Evolutionary conservation across 2,797 vertebrate genomes (phyloP).

Genomic region (Glyptemys insculpta): DNA sequence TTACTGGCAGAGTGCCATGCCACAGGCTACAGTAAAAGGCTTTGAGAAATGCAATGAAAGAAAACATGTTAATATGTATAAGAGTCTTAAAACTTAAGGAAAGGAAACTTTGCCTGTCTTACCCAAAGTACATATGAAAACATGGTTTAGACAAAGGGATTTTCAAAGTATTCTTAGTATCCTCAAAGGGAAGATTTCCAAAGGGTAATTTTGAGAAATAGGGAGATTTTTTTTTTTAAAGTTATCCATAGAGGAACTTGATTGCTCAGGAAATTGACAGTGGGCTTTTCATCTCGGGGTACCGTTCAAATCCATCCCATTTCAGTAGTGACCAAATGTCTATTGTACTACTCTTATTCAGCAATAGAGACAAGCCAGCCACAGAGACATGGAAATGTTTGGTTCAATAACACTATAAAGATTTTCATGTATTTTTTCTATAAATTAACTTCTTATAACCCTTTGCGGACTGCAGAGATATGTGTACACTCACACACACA

Average conservation of each 20-base stretch:
- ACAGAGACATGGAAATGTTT: conserved; percentile 53
- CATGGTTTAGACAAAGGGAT: conserved; percentile 43
- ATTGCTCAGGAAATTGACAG: conserved; percentile 61
- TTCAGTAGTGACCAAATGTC: conserved; percentile 35
- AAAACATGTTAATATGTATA: conserved; percentile 19
- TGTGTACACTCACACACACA: conserved; percentile 11
- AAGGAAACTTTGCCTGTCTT: conserved; percentile 53
- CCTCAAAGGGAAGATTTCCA: conserved; percentile 42
- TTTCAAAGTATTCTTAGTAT: conserved; percentile 40
- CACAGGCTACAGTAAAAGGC: background rate
- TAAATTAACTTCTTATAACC: conserved; percentile 48
- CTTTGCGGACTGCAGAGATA: conserved; percentile 19
- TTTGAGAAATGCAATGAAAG: conserved; percentile 50
- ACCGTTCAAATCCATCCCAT: conserved; percentile 22
- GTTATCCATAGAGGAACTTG: conserved; percentile 70
- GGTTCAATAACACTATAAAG: conserved; percentile 14
- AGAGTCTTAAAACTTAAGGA: conserved; percentile 54
- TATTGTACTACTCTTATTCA: conserved; percentile 44
- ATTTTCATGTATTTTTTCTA: background rate
- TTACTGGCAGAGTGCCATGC: background rate
- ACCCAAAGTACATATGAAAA: conserved; percentile 57
- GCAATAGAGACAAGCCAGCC: conserved; percentile 39
- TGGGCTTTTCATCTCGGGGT: conserved; percentile 66
- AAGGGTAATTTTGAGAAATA: conserved; percentile 29
- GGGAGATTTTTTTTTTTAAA: conserved; percentile 64